Evolutionary conservation across 2,113 vertebrate species (phyloP).

Genomic region (Sinocyclocheilus anshuiensis): DNA sequence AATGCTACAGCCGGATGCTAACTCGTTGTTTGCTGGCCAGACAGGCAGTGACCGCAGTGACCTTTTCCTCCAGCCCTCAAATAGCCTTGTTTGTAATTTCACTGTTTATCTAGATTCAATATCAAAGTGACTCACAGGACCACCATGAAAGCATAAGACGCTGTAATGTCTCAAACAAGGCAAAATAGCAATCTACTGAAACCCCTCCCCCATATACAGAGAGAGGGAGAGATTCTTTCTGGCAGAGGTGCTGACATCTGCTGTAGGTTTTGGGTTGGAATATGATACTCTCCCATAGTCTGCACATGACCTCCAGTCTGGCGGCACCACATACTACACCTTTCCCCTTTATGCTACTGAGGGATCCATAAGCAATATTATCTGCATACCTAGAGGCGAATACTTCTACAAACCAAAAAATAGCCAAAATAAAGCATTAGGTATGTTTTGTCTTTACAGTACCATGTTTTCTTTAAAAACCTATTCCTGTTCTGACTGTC

Average conservation of each 20-base stretch:
- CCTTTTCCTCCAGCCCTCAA: conserved; percentile 38
- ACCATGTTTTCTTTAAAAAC: neutral
- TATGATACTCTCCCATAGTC: conserved; percentile 76
- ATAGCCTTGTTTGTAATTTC: conserved; percentile 70
- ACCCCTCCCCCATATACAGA: conserved; percentile 36
- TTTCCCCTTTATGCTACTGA: conserved; percentile 49
- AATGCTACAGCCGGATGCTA: conserved; percentile 20
- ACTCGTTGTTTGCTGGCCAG: neutral
- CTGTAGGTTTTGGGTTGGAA: conserved; percentile 77
- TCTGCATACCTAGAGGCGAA: neutral
- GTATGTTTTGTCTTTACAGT: neutral
- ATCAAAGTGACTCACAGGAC: conserved; percentile 43
- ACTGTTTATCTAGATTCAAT: conserved; percentile 38
- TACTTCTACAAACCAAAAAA: neutral
- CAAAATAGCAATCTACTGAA: conserved; percentile 44
- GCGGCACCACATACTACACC: conserved; percentile 63
- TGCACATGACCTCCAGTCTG: conserved; percentile 56
- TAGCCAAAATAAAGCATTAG: neutral
- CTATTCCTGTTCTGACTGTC: neutral
- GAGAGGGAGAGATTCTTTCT: conserved; percentile 64
- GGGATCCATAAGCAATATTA: conserved; percentile 48
- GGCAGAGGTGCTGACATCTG: conserved; percentile 80
- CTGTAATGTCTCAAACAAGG: conserved; percentile 33
- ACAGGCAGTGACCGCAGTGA: neutral
- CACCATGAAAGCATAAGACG: conserved; percentile 52